These are phyloP conservation scores for Drosophila incognita DNA, from an alignment of 2,888 invertebrate species.

Conservation along the genomic window DNA sequence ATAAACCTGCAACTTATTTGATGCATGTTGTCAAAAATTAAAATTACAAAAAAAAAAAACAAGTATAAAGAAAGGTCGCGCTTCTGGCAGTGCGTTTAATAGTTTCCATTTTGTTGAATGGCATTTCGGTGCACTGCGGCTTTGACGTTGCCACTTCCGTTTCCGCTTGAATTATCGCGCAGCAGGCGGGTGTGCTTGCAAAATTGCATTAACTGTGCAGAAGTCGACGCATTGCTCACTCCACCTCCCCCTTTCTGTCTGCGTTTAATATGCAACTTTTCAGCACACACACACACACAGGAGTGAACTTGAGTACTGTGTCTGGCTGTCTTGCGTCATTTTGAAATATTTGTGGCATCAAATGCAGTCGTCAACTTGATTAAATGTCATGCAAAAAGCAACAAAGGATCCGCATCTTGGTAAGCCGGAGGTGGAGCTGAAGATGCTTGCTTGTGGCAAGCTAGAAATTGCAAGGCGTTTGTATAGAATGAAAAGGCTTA, in stretches of 20 bases:
- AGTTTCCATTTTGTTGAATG: slow-evolving; percentile 74
- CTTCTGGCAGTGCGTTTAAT: slow-evolving; percentile 75
- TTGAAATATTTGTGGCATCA: slow-evolving; percentile 82
- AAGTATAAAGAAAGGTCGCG: slow-evolving; percentile 30
- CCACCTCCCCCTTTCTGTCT: slow-evolving; percentile 50
- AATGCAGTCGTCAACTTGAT: slow-evolving; percentile 81
- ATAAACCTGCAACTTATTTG: slow-evolving; percentile 62
- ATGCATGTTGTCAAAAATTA: slow-evolving; percentile 66
- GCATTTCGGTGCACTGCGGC: slow-evolving; percentile 57
- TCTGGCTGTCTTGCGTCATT: slow-evolving; percentile 75
- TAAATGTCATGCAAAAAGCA: slow-evolving; percentile 81
- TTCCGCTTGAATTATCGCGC: slow-evolving; percentile 80
- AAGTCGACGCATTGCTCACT: slow-evolving; percentile 50
- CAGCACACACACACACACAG: slow-evolving; percentile 39
- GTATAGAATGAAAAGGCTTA: slow-evolving; percentile 52
- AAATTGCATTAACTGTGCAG: slow-evolving; percentile 79
- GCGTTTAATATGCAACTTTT: slow-evolving; percentile 80
- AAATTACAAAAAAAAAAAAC: slow-evolving; percentile 25
- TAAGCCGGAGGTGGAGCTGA: slow-evolving; percentile 2
- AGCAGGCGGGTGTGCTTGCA: slow-evolving; percentile 63
- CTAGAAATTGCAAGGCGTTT: slow-evolving; percentile 69
- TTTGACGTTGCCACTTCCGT: slow-evolving; percentile 79
- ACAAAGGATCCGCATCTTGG: slow-evolving; percentile 60
- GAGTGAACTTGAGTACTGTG: slow-evolving; percentile 18
- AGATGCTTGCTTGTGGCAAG: slow-evolving; percentile 35